Evolutionary conservation across 2,888 invertebrate genomes (phyloP).

Genomic region (Zelleria hepariella): DNA sequence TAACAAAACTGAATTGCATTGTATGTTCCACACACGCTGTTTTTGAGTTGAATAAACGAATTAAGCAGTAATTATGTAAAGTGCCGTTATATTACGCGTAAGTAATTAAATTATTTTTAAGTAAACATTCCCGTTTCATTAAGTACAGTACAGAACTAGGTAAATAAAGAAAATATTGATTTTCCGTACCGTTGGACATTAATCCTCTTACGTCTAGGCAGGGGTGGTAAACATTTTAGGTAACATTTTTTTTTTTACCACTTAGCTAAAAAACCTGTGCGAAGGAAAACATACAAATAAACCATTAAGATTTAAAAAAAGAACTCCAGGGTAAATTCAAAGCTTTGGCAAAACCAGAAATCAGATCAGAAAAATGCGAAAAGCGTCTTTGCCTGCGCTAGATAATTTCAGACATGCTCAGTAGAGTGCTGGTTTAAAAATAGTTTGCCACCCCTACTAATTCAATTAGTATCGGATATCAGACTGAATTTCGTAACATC

Average conservation of each 20-base stretch:
- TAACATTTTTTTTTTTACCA: too few relatives aligned
- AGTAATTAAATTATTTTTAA: neutral
- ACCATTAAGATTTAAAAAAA: neutral
- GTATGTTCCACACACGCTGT: neutral
- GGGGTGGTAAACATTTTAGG: slow-evolving; percentile 35
- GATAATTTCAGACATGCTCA: neutral
- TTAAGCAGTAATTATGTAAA: too few relatives aligned
- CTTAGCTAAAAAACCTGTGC: too few relatives aligned
- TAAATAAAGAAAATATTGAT: slow-evolving; percentile 55
- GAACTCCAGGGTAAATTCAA: too few relatives aligned
- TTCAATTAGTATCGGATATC: slow-evolving; percentile 43
- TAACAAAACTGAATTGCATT: neutral
- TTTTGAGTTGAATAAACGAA: neutral
- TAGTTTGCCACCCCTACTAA: slow-evolving; percentile 41
- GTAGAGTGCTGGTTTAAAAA: neutral
- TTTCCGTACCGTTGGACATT: slow-evolving; percentile 27
- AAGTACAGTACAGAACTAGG: neutral
- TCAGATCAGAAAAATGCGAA: too few relatives aligned
- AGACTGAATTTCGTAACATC: slow-evolving; percentile 27
- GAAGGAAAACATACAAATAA: too few relatives aligned
- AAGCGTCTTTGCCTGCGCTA: neutral
- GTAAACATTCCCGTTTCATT: neutral
- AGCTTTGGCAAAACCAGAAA: too few relatives aligned
- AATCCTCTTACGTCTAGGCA: slow-evolving; percentile 51
- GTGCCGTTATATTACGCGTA: neutral